A percentile compares a stretch with the other conserved stretches of the same genome.
These are phyloP conservation scores for Achlya flavicornis DNA, from an alignment of 2,888 invertebrate species.

Conservation along the genomic window DNA sequence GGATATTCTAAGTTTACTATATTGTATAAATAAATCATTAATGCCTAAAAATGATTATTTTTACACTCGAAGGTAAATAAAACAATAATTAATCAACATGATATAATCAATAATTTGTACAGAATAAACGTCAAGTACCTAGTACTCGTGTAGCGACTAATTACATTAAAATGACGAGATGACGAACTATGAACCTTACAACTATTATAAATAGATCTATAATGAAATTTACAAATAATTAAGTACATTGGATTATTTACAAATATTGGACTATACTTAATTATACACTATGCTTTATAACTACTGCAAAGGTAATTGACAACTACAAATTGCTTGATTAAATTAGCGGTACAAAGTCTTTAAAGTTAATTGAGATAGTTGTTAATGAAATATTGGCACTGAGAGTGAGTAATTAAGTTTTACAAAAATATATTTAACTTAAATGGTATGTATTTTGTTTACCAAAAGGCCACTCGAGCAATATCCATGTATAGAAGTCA, in stretches of 20 bases:
- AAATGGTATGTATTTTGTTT: too few species aligned
- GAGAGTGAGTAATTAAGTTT: not conserved
- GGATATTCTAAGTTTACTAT: not conserved
- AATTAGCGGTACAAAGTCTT: not conserved
- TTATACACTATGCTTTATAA: slow-evolving; percentile 21
- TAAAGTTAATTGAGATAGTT: not conserved
- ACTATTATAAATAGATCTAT: slow-evolving; percentile 47
- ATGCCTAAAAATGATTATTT: not conserved
- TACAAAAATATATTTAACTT: too few species aligned
- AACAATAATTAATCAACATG: slow-evolving; percentile 67
- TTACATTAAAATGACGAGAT: slow-evolving; percentile 59
- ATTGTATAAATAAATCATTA: not conserved
- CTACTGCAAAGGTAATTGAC: slow-evolving; percentile 26
- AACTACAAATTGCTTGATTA: slow-evolving; percentile 17
- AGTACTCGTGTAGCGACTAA: slow-evolving; percentile 61
- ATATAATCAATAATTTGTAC: slow-evolving; percentile 79
- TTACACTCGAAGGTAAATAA: slow-evolving; percentile 22
- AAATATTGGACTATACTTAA: slow-evolving; percentile 36
- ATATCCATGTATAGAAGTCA: too few species aligned
- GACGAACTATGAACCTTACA: slow-evolving; percentile 40
- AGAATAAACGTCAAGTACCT: slow-evolving; percentile 68
- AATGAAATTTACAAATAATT: slow-evolving; percentile 41
- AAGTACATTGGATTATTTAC: slow-evolving; percentile 44
- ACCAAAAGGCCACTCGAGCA: too few species aligned
- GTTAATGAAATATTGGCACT: not conserved